Conservation (phyloP, 2,797 vertebrate genomes). For the Zalophus californianus region DNA sequence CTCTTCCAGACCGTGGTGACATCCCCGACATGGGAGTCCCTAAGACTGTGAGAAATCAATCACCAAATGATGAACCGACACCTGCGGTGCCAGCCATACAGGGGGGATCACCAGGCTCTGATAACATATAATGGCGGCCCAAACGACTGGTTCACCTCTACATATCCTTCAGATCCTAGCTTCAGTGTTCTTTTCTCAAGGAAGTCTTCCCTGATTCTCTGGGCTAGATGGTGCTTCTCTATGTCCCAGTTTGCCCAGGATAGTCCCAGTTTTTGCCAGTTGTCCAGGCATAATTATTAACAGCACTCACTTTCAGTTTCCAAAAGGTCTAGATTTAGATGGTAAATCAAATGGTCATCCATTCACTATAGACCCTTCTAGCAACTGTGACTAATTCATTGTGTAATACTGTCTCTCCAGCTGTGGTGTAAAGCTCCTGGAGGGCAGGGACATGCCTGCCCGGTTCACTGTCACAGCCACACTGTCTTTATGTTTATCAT, state of each 20-base stretch:
- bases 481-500: not conserved
- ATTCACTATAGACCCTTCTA: not conserved
- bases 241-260: not conserved
- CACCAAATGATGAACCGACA: not conserved
- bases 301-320: not conserved
- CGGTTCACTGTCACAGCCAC: not conserved
- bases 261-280: not conserved
- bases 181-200: not conserved
- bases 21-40: not conserved
- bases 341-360: not conserved
- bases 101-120: not conserved
- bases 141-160: not conserved
- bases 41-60: not conserved
- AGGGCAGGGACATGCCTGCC: not conserved
- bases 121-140: not conserved
- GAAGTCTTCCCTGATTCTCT: not conserved
- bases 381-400: not conserved
- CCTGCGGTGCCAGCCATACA: not conserved
- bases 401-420: not conserved
- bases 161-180: not conserved
- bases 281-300: not conserved
- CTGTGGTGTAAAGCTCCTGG: not conserved
- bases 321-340: not conserved
- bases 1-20: not conserved
- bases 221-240: not conserved